Evolutionary conservation across 2,797 vertebrate species (phyloP).

Genomic region (Sebastes iracundus): DNA sequence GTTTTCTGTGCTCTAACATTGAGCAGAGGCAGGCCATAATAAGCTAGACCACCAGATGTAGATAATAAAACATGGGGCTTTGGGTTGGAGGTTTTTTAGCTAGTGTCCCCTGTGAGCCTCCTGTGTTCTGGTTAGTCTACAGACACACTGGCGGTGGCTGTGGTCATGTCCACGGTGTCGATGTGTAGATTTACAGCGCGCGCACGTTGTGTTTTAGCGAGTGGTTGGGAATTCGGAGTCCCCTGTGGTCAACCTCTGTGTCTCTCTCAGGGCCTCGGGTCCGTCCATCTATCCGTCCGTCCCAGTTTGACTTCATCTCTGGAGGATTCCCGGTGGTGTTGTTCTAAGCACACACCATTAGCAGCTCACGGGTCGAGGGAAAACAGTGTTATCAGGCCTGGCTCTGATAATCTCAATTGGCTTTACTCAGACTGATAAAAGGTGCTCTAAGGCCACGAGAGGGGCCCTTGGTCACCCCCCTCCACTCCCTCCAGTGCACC

Average conservation of each 20-base stretch:
- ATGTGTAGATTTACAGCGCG: constrained; percentile 64
- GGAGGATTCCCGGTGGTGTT: constrained; percentile 81
- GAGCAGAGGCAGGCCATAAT: constrained; percentile 88
- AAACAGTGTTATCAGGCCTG: constrained; percentile 88
- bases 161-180: constrained; percentile 62
- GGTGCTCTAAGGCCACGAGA: constrained; percentile 76
- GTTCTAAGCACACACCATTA: constrained; percentile 91
- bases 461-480: constrained; percentile 72
- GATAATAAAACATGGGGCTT: constrained; percentile 89
- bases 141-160: constrained; percentile 67
- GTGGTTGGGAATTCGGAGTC: constrained; percentile 66
- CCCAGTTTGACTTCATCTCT: constrained; percentile 73
- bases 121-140: constrained; percentile 68
- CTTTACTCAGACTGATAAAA: constrained; percentile 92
- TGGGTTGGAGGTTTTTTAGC: constrained; percentile 70
- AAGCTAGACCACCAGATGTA: constrained; percentile 93
- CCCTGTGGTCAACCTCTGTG: constrained; percentile 64
- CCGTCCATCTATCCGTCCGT: constrained; percentile 62
- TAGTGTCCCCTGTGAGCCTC: constrained; percentile 66
- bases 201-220: constrained; percentile 59
- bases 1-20: constrained; percentile 74
- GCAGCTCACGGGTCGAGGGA: constrained; percentile 88
- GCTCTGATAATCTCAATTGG: constrained; percentile 91
- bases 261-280: constrained; percentile 48
- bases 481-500: constrained; percentile 24